These are phyloP conservation scores for Argynnis bischoffii DNA, from an alignment of 2,888 invertebrate species.

Conservation along the genomic window DNA sequence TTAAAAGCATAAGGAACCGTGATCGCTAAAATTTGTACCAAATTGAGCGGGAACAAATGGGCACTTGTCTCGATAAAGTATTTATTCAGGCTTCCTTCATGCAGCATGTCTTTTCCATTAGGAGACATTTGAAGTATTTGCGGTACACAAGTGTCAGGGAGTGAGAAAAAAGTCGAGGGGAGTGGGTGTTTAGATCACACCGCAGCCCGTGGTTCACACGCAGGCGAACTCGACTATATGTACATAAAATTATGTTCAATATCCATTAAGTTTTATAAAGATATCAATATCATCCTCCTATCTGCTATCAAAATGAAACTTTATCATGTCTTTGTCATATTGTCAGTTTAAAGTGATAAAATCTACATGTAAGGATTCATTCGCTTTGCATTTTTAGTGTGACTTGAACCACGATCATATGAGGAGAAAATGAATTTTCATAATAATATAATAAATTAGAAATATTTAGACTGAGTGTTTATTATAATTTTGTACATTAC, in stretches of 20 bases:
- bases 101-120: conserved; percentile 82
- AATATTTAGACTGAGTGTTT: too few species aligned
- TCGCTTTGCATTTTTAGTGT: too few species aligned
- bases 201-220: conserved; percentile 40
- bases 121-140: conserved; percentile 77
- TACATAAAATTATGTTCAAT: conserved; percentile 3
- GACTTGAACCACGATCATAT: too few species aligned
- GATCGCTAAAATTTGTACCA: conserved; percentile 33
- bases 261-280: conserved; percentile 15
- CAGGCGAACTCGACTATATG: neutral
- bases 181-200: conserved; percentile 39
- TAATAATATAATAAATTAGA: too few species aligned
- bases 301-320: neutral
- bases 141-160: conserved; percentile 72
- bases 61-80: conserved; percentile 79
- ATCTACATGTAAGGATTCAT: too few species aligned
- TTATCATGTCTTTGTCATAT: conserved; percentile 36
- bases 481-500: too few species aligned
- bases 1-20: neutral
- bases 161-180: conserved; percentile 67
- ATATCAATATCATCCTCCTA: conserved; percentile 1
- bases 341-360: conserved; percentile 24
- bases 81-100: conserved; percentile 71
- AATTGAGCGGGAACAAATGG: conserved; percentile 64
- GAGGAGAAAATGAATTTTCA: too few species aligned